A percentile compares a stretch with the other conserved stretches of the same genome.
These are phyloP conservation scores for Eulacestoma nigropectus DNA, from an alignment of 2,113 vertebrate species.

Conservation along the genomic window DNA sequence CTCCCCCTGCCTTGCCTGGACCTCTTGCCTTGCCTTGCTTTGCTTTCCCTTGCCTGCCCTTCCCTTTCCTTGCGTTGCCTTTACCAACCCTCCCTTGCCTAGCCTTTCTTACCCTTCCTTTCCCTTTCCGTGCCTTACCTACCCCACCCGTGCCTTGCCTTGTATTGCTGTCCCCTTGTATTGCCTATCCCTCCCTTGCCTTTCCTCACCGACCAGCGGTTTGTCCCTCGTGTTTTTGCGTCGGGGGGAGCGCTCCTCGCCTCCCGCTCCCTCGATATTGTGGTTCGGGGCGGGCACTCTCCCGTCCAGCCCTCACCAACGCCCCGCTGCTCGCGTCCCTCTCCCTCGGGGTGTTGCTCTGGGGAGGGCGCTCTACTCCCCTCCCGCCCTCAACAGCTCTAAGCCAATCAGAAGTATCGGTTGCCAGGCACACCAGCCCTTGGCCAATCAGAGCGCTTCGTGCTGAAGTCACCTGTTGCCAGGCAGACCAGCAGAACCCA, in stretches of 20 bases:
- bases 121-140: too few species aligned
- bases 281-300: background rate
- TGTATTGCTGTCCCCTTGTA: too few species aligned
- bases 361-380: too few species aligned
- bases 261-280: background rate
- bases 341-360: too few species aligned
- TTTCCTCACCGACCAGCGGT: too few species aligned
- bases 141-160: too few species aligned
- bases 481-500: fast-evolving
- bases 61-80: background rate
- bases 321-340: too few species aligned
- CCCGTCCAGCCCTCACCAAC: background rate
- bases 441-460: background rate
- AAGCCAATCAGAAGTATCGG: background rate
- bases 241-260: background rate
- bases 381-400: background rate
- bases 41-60: background rate
- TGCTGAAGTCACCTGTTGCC: background rate
- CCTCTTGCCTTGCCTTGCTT: background rate
- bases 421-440: too few species aligned
- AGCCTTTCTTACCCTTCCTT: background rate
- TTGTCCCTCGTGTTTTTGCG: background rate
- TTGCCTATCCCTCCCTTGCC: too few species aligned
- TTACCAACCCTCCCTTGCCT: background rate
- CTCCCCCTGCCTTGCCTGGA: background rate